Evolutionary conservation across 2,113 vertebrate species (phyloP).

Genomic region (Dasyornis broadbenti): DNA sequence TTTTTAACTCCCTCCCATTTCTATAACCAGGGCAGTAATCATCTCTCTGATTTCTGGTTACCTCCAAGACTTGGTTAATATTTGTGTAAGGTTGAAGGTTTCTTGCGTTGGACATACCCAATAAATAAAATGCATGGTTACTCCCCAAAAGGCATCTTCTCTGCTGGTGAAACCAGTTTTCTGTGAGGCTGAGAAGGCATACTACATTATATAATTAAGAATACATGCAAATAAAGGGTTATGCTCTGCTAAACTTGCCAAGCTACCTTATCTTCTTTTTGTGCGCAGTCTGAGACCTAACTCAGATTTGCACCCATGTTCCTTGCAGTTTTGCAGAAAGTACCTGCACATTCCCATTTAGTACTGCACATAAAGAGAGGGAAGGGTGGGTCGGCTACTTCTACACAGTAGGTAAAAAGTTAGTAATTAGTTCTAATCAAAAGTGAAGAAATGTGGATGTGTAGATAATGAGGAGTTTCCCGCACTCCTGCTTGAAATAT

Average conservation of each 20-base stretch:
- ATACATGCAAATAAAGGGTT: not conserved
- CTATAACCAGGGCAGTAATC: not conserved
- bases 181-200: not conserved
- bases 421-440: not conserved
- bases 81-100: not conserved
- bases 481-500: not conserved
- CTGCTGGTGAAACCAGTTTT: not conserved
- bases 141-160: not conserved
- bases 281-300: not conserved
- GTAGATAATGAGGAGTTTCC: not conserved
- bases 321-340: not conserved
- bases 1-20: not conserved
- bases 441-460: not conserved
- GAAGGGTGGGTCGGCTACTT: not conserved
- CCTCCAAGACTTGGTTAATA: not conserved
- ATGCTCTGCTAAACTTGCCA: not conserved
- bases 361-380: not conserved
- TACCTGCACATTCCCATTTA: not conserved
- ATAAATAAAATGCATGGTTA: not conserved
- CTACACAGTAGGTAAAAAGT: not conserved
- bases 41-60: not conserved
- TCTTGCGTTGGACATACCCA: not conserved
- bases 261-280: not conserved
- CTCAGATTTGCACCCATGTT: not conserved
- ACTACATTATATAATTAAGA: not conserved